Evolutionary conservation across 2,113 vertebrate genomes (phyloP).

Genomic region (Poeciliopsis prolifica): DNA sequence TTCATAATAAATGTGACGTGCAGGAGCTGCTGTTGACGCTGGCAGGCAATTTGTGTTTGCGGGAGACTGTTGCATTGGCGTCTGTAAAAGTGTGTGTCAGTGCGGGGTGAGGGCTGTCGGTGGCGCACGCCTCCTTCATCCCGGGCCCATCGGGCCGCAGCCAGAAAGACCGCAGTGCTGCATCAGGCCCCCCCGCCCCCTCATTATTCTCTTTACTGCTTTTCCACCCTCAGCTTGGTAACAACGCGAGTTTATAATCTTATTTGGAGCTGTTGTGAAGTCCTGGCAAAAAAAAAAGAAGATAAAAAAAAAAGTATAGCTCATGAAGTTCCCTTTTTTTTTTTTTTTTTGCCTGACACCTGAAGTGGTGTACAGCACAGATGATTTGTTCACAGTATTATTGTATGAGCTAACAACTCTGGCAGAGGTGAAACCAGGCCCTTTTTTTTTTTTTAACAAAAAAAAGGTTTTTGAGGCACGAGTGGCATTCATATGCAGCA

Average conservation of each 20-base stretch:
- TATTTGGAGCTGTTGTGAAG: conserved; percentile 33
- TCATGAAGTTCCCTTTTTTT: conserved; percentile 21
- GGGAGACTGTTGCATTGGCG: conserved; percentile 31
- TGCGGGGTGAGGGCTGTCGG: conserved; percentile 6
- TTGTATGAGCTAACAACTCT: conserved; percentile 14
- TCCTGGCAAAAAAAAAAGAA: not conserved
- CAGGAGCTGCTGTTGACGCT: conserved; percentile 40
- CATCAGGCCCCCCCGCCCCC: conserved; percentile 26
- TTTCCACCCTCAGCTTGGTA: conserved; percentile 16
- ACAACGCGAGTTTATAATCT: conserved; percentile 28
- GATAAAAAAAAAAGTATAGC: conserved; percentile 12
- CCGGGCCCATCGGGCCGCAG: conserved; percentile 41
- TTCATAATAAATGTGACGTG: conserved; percentile 57
- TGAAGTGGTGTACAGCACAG: conserved; percentile 21
- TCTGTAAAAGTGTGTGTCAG: conserved; percentile 25
- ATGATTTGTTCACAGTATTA: conserved; percentile 34
- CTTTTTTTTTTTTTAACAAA: not conserved
- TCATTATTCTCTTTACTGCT: conserved; percentile 45
- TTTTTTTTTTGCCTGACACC: conserved; percentile 30
- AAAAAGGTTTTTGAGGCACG: too few relatives aligned
- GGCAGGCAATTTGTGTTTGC: conserved; percentile 59
- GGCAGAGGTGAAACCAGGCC: conserved; percentile 12
- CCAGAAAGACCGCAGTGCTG: conserved; percentile 47
- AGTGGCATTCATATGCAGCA: too few relatives aligned
- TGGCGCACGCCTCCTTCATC: conserved; percentile 24